Conservation (phyloP, 1,140 invertebrate species). For the Brachionus paranguensis region DNA sequence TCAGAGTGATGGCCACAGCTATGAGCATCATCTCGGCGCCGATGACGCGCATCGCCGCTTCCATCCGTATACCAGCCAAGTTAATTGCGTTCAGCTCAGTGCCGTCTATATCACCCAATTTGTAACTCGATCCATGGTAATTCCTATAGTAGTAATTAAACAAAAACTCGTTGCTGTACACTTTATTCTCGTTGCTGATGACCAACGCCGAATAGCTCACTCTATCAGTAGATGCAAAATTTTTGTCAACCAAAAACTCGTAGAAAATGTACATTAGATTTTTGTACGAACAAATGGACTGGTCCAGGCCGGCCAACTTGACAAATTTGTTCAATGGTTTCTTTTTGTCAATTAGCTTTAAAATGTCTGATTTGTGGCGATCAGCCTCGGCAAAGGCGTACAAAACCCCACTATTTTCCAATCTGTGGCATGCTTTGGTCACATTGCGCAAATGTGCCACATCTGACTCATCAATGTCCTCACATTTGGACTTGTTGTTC, state of each 20-base stretch:
- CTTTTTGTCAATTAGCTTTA: conserved; percentile 15
- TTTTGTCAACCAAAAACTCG: conserved; percentile 7
- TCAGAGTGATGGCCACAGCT: conserved; percentile 16
- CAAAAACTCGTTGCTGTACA: not conserved
- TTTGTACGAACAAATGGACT: not conserved
- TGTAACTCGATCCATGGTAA: not conserved
- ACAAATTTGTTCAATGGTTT: conserved; percentile 21
- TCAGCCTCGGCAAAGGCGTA: not conserved
- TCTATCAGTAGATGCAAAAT: not conserved
- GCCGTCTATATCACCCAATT: not conserved
- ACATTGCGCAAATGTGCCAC: not conserved
- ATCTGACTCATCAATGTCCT: not conserved
- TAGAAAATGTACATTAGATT: conserved; percentile 7
- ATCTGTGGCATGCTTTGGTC: not conserved
- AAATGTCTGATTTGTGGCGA: not conserved
- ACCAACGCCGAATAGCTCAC: not conserved
- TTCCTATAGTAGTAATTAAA: conserved; percentile 12
- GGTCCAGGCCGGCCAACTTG: not conserved
- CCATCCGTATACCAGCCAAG: not conserved
- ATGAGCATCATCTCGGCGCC: conserved; percentile 27
- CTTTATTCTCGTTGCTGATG: not conserved
- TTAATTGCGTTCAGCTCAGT: conserved; percentile 11
- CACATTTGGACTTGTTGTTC: not conserved
- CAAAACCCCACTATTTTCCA: not conserved
- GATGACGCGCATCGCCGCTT: conserved; percentile 30